Evolutionary conservation across 2,888 invertebrate species (phyloP), one percentile per base, ranked within the genome.

Genomic region (Ochropacha duplaris): DNA sequence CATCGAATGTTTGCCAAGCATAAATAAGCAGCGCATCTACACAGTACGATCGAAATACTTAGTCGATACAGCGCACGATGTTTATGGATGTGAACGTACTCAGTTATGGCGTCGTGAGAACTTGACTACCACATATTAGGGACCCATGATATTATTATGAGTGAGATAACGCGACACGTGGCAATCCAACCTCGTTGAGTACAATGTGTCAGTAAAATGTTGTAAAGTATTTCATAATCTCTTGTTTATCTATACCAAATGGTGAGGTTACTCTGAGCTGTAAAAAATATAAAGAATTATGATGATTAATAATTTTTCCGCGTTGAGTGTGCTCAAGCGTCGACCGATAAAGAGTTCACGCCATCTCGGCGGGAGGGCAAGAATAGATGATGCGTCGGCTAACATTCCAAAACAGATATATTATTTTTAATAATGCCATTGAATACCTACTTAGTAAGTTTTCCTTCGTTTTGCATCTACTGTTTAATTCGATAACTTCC

Each of bases 391-490:
- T 84, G 79, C 79, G 82, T 65, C 77, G 76, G 70, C 83, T 82
- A 77, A 87, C 87, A 90, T 87, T 87, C 87, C 86, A 66, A 83
- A 87, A 83, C 75, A 68, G 70, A 85, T 79, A 83, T 87, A 85
- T 90, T 88, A 88, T 91, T 89, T 89, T 89, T 84, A 84, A 87
- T 88, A 85, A 86, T 83, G 89, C 82, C 88, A 88, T 87, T 79
- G 88, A 88, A 88, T 88, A 87, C 85, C 83, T 69, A 79, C 85
- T 84, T 69, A 79, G 87, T 83, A 77, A 78, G 83, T 86, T 87
- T 82, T 83, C 86, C 87, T 89, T 89, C 83, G 81, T 80, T 83
- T 79, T 79, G 81, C 81, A 77, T 79, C 75, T 74, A 72, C 74
- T 65, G 71, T 73, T 76, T 74, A 66, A 67, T 65, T 61, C 62